These are phyloP conservation scores for Capitulum mitella DNA, from an alignment of 2,888 invertebrate species.

Conservation along the genomic window DNA sequence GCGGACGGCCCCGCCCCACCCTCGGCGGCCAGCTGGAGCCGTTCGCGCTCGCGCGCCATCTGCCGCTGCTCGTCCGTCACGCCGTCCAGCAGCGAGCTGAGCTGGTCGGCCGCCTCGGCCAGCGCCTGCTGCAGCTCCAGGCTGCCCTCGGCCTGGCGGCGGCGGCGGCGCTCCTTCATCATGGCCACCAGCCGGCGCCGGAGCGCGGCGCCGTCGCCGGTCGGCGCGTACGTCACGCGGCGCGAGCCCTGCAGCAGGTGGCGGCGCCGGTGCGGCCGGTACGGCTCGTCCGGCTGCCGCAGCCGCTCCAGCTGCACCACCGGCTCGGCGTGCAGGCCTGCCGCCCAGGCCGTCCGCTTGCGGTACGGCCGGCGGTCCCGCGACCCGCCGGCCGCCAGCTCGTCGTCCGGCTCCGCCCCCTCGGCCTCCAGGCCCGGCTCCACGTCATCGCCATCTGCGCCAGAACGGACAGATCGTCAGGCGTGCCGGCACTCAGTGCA, in stretches of 20 bases:
- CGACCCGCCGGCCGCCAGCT: too few relatives aligned
- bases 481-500: too few relatives aligned
- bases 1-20: background rate
- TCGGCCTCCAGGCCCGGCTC: background rate
- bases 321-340: background rate
- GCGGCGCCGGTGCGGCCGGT: background rate
- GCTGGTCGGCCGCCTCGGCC: background rate
- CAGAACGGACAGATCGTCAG: background rate
- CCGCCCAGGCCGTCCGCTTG: too few relatives aligned
- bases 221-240: background rate
- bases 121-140: background rate
- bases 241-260: background rate
- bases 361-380: too few relatives aligned
- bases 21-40: background rate
- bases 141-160: background rate
- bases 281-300: background rate
- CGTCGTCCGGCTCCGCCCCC: background rate
- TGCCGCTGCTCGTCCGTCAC: background rate
- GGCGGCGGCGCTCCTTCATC: background rate
- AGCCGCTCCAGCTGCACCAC: slow-evolving; percentile 9
- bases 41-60: background rate
- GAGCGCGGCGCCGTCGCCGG: slow-evolving; percentile 1
- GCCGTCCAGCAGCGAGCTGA: background rate
- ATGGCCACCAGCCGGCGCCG: background rate
- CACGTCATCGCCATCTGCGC: background rate